Evolutionary conservation across 1,140 invertebrate species (phyloP), one percentile per base, ranked within the genome.

Genomic region (Zaprionus tsacasi): DNA sequence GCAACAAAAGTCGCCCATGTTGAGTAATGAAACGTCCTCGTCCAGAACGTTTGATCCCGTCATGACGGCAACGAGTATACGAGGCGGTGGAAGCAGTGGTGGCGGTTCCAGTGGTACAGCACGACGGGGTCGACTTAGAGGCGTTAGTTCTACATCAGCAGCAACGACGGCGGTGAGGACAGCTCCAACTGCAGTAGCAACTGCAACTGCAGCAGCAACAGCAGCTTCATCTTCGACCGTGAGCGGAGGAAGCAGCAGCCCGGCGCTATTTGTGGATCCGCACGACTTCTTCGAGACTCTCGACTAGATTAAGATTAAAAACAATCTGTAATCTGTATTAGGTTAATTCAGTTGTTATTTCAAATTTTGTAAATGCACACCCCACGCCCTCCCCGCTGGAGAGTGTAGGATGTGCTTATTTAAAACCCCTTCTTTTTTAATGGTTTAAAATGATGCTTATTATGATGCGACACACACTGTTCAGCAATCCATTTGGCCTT

Each of bases 301-400:
- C 74, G 83, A 88, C 66, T 88, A 76, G 70, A 27, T 70, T 75
- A 63, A 82, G 79, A 68, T 82, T 61, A 55, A 55, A 30, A 25
- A 27, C 58, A 88, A 74, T 74, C 66, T 52, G 70, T 81, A 81
- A 78, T 57, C 55, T 57, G 59, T 58, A 58, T 40, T 75, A 75
- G 79, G 69, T 87, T 83, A 87, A 82, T 87, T 82, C 87, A 88
- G 83, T 88, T 88, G 83, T 88, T 88, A 83, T 66, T 82, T 82
- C 63, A 74, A n/a, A 58, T 70, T 80, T 79, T 85, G 64, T 65
- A 65, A 55, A 55, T 27, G 63, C 67, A 15, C 61, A 35, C 25
- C 11, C 35, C 33, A 21, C 30, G 35, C 25, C 11, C 35, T n/a
- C 30, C 2, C n/a, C n/a, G n/a, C n/a, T 7, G n/a, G n/a, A 8